Evolutionary conservation across 2,113 vertebrate genomes (phyloP).

Genomic region (Corythornis madagascariensis): DNA sequence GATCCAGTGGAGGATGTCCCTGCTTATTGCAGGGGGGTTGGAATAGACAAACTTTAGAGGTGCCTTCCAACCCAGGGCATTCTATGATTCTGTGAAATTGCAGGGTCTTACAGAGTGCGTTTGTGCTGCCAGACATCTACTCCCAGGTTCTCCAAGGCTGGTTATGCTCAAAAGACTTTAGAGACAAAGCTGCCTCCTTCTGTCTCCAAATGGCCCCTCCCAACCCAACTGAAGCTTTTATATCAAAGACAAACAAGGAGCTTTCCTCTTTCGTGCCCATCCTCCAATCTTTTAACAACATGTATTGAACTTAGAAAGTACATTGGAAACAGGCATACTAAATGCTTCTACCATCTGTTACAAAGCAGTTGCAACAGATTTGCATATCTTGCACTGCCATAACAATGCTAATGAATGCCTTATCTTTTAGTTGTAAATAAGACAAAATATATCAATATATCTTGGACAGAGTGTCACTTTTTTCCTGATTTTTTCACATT

Average conservation of each 20-base stretch:
- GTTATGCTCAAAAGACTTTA: neutral
- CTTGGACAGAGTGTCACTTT: neutral
- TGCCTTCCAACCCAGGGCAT: too few relatives aligned
- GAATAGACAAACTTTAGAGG: too few relatives aligned
- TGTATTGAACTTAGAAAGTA: neutral
- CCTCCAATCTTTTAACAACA: neutral
- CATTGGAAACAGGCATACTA: neutral
- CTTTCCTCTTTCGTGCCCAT: neutral
- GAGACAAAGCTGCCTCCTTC: neutral
- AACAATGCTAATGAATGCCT: neutral
- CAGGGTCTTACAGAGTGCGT: neutral
- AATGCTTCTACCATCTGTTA: constrained; percentile 30
- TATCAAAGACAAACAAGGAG: neutral
- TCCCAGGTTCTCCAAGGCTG: neutral
- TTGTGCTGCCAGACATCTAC: neutral
- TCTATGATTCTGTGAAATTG: neutral
- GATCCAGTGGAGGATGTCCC: too few relatives aligned
- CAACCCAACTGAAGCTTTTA: neutral
- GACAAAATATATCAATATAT: neutral
- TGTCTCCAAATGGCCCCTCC: neutral
- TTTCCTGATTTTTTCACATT: neutral
- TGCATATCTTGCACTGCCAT: neutral
- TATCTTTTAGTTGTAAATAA: neutral
- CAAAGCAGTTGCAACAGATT: neutral
- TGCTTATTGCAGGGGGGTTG: too few relatives aligned